Evolutionary conservation across 30 jellyfish, hydroid and myxozoan genomes (phyloP).

Genomic region (Mastigias papua): DNA sequence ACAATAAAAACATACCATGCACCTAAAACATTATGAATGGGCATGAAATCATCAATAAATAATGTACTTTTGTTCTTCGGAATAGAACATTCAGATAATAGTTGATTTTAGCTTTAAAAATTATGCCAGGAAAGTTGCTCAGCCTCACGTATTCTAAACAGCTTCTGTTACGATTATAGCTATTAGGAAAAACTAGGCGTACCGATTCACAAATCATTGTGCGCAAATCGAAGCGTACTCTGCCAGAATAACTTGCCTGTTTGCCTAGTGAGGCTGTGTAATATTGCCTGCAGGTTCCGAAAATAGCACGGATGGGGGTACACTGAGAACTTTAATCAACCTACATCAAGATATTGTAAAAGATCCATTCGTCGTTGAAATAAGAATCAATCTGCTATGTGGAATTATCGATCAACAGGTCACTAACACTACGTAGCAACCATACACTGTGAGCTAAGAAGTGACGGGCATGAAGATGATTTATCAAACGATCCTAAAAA

Average conservation of each 20-base stretch:
- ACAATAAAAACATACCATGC: neutral
- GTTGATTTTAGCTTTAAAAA: neutral
- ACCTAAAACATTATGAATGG: neutral
- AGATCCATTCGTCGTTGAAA: neutral
- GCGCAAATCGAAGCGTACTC: no score
- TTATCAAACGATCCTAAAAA: neutral
- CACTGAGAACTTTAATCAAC: neutral
- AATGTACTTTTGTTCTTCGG: no score
- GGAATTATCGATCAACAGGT: conserved; percentile 1
- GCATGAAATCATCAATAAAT: neutral
- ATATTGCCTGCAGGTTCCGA: no score
- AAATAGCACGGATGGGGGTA: neutral
- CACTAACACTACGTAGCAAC: conserved; percentile 3
- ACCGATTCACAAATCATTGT: no score
- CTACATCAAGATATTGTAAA: neutral
- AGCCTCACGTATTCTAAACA: no score
- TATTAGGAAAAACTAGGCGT: no score
- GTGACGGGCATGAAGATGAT: neutral
- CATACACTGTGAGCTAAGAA: neutral
- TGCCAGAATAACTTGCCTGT: no score
- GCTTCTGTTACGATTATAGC: no score
- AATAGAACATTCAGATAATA: neutral
- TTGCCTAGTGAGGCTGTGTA: no score
- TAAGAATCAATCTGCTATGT: neutral
- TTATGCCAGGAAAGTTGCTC: no score